Percentiles rank a stretch among this genome's conserved stretches.
These are phyloP conservation scores for Polydrusus tereticollis DNA, from an alignment of 2,888 invertebrate species.

Conservation along the genomic window DNA sequence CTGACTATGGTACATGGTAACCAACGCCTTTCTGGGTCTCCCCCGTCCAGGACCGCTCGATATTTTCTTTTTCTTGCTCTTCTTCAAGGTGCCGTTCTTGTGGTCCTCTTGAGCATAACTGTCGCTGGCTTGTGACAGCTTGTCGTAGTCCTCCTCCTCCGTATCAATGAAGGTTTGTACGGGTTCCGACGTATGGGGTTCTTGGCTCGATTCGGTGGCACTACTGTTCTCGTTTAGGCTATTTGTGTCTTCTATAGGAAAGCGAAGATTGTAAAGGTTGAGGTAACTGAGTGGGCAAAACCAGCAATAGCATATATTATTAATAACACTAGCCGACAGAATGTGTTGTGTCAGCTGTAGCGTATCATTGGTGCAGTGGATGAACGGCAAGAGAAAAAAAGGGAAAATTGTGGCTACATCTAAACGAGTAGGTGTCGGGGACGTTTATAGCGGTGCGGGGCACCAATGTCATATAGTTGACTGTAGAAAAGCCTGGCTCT, in stretches of 20 bases:
- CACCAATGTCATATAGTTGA: too few relatives aligned
- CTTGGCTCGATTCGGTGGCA: constrained; percentile 46
- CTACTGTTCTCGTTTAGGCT: constrained; percentile 45
- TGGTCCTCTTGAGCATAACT: constrained; percentile 40
- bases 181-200: constrained; percentile 44
- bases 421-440: too few relatives aligned
- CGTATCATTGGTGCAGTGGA: too few relatives aligned
- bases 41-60: constrained; percentile 62
- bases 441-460: too few relatives aligned
- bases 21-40: constrained; percentile 67
- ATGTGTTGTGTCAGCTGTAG: too few relatives aligned
- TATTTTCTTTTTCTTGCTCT: constrained; percentile 55
- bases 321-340: too few relatives aligned
- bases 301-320: too few relatives aligned
- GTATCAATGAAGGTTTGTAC: constrained; percentile 29
- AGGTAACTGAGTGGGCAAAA: too few relatives aligned
- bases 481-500: too few relatives aligned
- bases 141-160: constrained; percentile 37
- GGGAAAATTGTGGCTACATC: too few relatives aligned
- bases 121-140: constrained; percentile 33
- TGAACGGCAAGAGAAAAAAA: too few relatives aligned
- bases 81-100: constrained; percentile 60
- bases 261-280: neutral
- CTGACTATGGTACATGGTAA: constrained; percentile 72
- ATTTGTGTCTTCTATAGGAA: constrained; percentile 44